These are phyloP conservation scores for Agrilus mali DNA, from an alignment of 2,888 invertebrate species.

Conservation along the genomic window DNA sequence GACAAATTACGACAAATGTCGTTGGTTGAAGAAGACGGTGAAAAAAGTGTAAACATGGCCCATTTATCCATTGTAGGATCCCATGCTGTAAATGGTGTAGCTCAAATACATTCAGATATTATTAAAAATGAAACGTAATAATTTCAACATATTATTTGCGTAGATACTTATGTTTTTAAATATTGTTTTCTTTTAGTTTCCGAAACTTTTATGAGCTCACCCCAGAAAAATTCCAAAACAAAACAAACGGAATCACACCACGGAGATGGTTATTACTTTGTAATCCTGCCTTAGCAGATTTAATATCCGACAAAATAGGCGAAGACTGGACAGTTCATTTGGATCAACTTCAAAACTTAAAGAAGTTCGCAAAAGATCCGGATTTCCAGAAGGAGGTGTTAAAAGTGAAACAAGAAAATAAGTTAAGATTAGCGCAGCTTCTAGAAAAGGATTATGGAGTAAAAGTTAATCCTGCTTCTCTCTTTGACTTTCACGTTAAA, in stretches of 20 bases:
- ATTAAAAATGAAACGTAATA: constrained; percentile 69
- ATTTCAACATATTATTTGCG: background rate
- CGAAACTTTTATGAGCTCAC: constrained; percentile 89
- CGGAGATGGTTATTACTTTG: constrained; percentile 95
- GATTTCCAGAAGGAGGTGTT: constrained; percentile 81
- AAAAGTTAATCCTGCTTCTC: constrained; percentile 82
- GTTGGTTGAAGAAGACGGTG: constrained; percentile 87
- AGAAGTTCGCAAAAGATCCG: constrained; percentile 74
- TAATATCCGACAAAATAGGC: constrained; percentile 96
- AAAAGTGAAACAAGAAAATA: constrained; percentile 98
- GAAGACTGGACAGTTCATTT: constrained; percentile 92
- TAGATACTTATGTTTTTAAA: background rate
- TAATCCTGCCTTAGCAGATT: constrained; percentile 90
- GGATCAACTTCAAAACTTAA: constrained; percentile 70
- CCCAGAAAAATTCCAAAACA: constrained; percentile 97
- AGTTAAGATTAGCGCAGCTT: constrained; percentile 73
- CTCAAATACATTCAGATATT: constrained; percentile 93
- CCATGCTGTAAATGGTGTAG: constrained; percentile 96
- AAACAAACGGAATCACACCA: constrained; percentile 98
- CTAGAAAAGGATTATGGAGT: constrained; percentile 83
- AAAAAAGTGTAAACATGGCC: constrained; percentile 98
- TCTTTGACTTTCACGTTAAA: constrained; percentile 98
- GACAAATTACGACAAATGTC: constrained; percentile 84
- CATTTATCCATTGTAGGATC: constrained; percentile 90
- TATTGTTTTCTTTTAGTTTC: constrained; percentile 43